Evolutionary conservation across 2,888 invertebrate genomes (phyloP).

Genomic region (Heliconius hortense): DNA sequence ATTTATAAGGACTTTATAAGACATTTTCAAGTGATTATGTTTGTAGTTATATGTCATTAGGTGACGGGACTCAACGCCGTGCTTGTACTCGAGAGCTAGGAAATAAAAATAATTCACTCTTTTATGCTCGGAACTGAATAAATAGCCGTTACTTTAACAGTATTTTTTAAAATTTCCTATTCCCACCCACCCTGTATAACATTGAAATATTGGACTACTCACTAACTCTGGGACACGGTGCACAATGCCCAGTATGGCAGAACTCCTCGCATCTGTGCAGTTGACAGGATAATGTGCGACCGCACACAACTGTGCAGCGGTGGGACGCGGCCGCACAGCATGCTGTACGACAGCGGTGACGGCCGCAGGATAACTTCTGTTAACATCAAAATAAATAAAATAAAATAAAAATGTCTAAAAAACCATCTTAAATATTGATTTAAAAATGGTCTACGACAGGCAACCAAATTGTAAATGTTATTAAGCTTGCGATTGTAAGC

Average conservation of each 20-base stretch:
- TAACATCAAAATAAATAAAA: conserved; percentile 18
- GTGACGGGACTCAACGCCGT: not conserved
- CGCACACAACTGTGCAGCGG: conserved; percentile 91
- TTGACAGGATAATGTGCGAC: conserved; percentile 91
- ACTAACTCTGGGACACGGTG: conserved; percentile 89
- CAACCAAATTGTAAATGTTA: too few relatives aligned
- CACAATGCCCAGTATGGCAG: conserved; percentile 94
- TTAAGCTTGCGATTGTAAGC: too few relatives aligned
- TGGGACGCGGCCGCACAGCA: conserved; percentile 95
- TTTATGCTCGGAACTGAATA: not conserved
- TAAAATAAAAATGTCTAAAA: too few relatives aligned
- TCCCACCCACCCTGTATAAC: not conserved
- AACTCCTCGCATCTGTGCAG: conserved; percentile 93
- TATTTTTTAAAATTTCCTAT: not conserved
- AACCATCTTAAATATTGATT: too few relatives aligned
- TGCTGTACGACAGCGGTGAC: conserved; percentile 93
- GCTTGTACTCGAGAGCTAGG: not conserved
- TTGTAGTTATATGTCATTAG: too few relatives aligned
- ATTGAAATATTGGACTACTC: conserved; percentile 55
- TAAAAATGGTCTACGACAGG: too few relatives aligned
- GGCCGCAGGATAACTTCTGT: conserved; percentile 90
- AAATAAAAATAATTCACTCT: not conserved
- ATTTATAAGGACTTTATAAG: too few relatives aligned
- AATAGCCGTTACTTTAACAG: not conserved
- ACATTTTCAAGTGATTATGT: too few relatives aligned